phyloP scores from a whole-genome alignment of 2,113 vertebrate genomes.

The Suricata suricatta region DNA sequence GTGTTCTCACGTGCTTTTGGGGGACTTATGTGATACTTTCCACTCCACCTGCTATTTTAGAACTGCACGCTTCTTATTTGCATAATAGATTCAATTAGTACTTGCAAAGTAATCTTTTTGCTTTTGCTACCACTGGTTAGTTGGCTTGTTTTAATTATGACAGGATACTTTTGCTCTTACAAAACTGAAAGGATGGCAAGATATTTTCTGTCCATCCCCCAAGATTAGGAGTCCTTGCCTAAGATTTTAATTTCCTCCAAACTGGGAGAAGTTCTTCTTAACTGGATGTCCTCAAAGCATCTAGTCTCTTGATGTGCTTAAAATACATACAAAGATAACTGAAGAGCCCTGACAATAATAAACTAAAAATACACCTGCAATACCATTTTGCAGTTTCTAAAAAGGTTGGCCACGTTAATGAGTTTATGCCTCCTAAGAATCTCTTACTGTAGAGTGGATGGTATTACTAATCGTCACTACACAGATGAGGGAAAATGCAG shows the following conservation, averaged over 20 bases:
- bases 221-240: background rate
- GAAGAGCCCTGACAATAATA: background rate
- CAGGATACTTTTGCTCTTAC: constrained; percentile 1
- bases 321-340: background rate
- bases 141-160: constrained; percentile 50
- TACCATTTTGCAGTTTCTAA: background rate
- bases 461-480: background rate
- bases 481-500: background rate
- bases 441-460: background rate
- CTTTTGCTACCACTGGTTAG: background rate
- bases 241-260: background rate
- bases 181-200: background rate
- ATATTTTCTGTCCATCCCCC: background rate
- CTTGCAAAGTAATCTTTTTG: constrained; percentile 38
- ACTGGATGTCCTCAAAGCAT: background rate
- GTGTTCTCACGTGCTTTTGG: background rate
- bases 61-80: background rate
- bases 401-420: background rate
- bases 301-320: background rate
- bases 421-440: background rate
- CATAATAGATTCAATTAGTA: constrained; percentile 54
- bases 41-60: constrained; percentile 22
- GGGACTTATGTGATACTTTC: background rate
- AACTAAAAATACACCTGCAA: background rate
- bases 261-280: background rate